A percentile compares a stretch with the other conserved stretches of the same genome.
Evolutionary conservation across 1,140 invertebrate genomes (phyloP).

Genomic region (Diabrotica undecimpunctata): DNA sequence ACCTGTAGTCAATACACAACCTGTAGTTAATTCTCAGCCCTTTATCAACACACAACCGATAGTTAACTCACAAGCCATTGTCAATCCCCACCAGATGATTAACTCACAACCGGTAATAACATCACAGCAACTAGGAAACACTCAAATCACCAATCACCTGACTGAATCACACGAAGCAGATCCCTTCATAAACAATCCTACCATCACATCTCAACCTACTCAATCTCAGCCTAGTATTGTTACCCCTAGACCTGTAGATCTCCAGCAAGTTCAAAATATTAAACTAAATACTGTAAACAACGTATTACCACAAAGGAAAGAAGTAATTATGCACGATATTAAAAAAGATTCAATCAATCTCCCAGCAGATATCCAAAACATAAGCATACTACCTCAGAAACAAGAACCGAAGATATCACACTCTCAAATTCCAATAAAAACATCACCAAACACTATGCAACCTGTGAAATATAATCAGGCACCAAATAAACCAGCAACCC

Average conservation of each 20-base stretch:
- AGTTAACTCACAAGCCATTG: conserved; percentile 21
- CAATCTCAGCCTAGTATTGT: background rate
- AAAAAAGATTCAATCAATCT: conserved; percentile 28
- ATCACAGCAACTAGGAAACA: background rate
- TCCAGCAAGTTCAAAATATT: conserved; percentile 1
- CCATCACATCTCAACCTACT: background rate
- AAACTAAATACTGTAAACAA: conserved; percentile 1
- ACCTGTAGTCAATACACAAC: conserved; percentile 24
- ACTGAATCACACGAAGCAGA: no score
- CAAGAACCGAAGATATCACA: conserved; percentile 12
- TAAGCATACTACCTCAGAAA: conserved; percentile 26
- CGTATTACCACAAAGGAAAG: conserved; percentile 5
- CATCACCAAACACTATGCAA: conserved; percentile 20
- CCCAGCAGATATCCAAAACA: no score
- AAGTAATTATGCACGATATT: background rate
- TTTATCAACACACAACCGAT: conserved; percentile 16
- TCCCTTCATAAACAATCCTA: no score
- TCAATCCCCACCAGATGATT: conserved; percentile 16
- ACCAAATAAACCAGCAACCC: conserved; percentile 24
- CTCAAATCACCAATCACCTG: background rate
- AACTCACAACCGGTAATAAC: background rate
- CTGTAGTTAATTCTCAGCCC: conserved; percentile 14
- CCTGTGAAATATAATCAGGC: conserved; percentile 27
- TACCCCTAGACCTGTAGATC: background rate
- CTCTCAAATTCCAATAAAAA: conserved; percentile 15